Evolutionary conservation across 2,888 invertebrate species (phyloP), one percentile per base, ranked within the genome.

Genomic region (Coelopa pilipes): DNA sequence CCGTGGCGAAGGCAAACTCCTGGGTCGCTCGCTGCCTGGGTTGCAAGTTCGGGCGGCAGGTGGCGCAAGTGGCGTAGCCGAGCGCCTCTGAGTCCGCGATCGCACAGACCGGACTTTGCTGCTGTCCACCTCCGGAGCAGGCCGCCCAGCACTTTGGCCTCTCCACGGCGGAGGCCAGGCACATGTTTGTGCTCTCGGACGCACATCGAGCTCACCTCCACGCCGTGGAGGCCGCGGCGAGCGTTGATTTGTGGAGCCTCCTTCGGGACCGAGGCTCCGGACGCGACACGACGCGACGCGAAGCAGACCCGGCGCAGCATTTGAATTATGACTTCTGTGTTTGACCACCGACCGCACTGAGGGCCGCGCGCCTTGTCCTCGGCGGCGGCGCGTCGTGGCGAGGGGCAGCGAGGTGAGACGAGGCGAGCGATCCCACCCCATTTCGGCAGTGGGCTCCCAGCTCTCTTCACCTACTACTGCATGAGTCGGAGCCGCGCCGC

Each of bases 361-460:
- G 63, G 21, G 34, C 46, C 53, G 34, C 17, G 34, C 45, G 71
- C 19, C 45, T 55, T 55, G 65, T 65, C 71, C 71, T 46, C 24
- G 55, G 55, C 55, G 15, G 63, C 63, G 71, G 63, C 46, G 34
- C 2, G 34, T 2, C 34, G 34, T 2, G 7, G 34, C 7, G 34
- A 7, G 34, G 34, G 34, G 2, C 34, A 2, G 34, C 34, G 34
- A 34, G 34, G 4, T 34, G n/a, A 53, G 53, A 45, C 71, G 63
- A 45, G 63, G 7, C 55, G 21, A 65, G 59, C 19, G 67, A 34
- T 60, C 53, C 70, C 74, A 70, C 76, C 72, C 69, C 73, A 59
- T 72, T 76, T 65, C 70, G 65, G 60, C 78, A 73, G 76, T 76
- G 76, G 76, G 75, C 76, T 74, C 76, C 76, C 79, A 78, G 75